These are phyloP conservation scores for Cassiopea xamachana DNA, from an alignment of 30 jellyfish, hydroid and myxozoan species.

Conservation along the genomic window DNA sequence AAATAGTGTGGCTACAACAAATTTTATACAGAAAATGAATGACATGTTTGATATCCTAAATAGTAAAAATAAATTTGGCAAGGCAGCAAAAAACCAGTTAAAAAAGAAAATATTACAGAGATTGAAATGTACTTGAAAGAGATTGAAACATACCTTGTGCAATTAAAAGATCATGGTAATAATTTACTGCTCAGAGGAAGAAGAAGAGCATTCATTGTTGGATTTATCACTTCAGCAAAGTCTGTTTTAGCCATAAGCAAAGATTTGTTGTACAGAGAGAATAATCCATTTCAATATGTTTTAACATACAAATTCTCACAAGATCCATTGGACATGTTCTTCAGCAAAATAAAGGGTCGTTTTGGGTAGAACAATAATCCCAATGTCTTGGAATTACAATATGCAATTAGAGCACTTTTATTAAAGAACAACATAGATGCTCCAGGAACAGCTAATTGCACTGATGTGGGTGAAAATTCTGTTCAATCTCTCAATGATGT, in stretches of 20 bases:
- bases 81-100: constrained; percentile 33
- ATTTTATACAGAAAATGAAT: constrained; percentile 20
- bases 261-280: not conserved
- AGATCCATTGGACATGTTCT: constrained; percentile 42
- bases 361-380: constrained; percentile 72
- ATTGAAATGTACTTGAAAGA: constrained; percentile 18
- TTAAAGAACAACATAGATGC: constrained; percentile 39
- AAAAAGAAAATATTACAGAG: constrained; percentile 1
- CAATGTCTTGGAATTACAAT: constrained; percentile 29
- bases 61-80: constrained; percentile 39
- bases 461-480: not conserved
- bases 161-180: not conserved
- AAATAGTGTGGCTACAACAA: constrained; percentile 4
- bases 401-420: constrained; percentile 51
- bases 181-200: not conserved
- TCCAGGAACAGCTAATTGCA: constrained; percentile 40
- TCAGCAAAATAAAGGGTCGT: constrained; percentile 50
- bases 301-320: constrained; percentile 41
- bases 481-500: too few relatives aligned
- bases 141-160: constrained; percentile 12
- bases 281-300: constrained; percentile 12
- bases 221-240: constrained; percentile 27
- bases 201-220: constrained; percentile 23
- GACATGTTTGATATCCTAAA: constrained; percentile 24
- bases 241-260: constrained; percentile 29